Evolutionary conservation across 2,888 invertebrate species (phyloP), one percentile per base, ranked within the genome.

Genomic region (Drosophila ezoana): DNA sequence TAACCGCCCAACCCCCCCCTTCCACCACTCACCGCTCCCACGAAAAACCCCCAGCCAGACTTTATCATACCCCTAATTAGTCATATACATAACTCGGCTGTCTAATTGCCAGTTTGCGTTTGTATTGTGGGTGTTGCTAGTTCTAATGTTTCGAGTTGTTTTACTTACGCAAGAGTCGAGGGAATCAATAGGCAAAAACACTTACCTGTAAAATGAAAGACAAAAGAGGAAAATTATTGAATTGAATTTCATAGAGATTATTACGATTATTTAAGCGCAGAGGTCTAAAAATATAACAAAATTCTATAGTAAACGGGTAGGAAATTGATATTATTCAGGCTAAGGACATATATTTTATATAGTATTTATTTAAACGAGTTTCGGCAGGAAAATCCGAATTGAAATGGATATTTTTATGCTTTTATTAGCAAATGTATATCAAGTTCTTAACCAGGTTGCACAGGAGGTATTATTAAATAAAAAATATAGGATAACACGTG

Each of bases 51-150:
- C 9, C 18, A 28, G 8, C 28, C 28, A 8, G 28, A 13, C 9
- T 28, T 58, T 45, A 52, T n/a, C 20, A 43, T 28, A 14, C 64
- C 20, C 63, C 69, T 78, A 73, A 76, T 78, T 69, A 78, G 64
- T 60, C 65, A 65, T 65, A 65, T 65, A 47, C 54, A 62, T 51
- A 49, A 73, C 18, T 18, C 18, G 23, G 13, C 40, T 37, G 33
- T 48, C 40, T 62, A 70, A 75, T 75, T 66, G 49, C 49, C 14
- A 28, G 20, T 45, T 70, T 56, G 70, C 65, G 62, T 74, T 74
- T 23, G 33, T 11, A 10, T 63, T 52, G 53, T 72, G 60, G 58
- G 54, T 61, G 61, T 35, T 47, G 8, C 10, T 13, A n/a, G 9
- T 20, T 37, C 8, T 28, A 28, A 28, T 44, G 2, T 8, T 37